These are phyloP conservation scores for Protobothrops mucrosquamatus DNA, from an alignment of 2,113 vertebrate genomes.

Conservation along the genomic window DNA sequence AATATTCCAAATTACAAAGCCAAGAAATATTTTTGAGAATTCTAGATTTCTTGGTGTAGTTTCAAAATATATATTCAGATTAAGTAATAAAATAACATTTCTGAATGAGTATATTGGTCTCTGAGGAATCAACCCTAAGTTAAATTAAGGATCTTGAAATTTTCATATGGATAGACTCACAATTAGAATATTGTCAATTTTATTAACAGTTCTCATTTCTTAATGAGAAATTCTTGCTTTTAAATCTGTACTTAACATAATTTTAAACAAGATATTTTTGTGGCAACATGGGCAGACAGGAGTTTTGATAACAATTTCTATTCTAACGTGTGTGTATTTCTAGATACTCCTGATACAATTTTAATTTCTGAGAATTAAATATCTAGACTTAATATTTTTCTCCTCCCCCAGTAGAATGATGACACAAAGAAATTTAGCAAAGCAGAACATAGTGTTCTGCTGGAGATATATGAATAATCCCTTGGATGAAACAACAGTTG, in stretches of 20 bases:
- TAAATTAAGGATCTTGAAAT: not conserved
- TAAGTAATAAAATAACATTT: not conserved
- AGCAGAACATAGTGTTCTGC: constrained; percentile 1
- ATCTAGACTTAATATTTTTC: not conserved
- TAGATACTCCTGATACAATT: not conserved
- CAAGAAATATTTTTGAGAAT: not conserved
- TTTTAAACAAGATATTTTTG: not conserved
- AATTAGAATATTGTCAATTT: not conserved
- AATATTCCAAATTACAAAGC: not conserved
- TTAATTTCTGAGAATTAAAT: not conserved
- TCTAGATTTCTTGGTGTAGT: not conserved
- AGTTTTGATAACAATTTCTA: not conserved
- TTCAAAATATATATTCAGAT: not conserved
- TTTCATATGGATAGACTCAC: not conserved
- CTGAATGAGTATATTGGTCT: not conserved
- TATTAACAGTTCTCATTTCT: constrained; percentile 29
- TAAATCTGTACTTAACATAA: constrained; percentile 1
- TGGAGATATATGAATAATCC: constrained; percentile 40
- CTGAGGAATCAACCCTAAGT: not conserved
- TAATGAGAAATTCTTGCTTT: not conserved
- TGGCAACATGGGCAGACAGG: not conserved
- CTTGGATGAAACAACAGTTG: not conserved
- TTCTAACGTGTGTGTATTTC: not conserved
- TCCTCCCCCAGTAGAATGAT: not conserved
- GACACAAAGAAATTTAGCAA: constrained; percentile 10